Evolutionary conservation across 1,140 invertebrate species (phyloP).

Genomic region (Drosophila setifemur): DNA sequence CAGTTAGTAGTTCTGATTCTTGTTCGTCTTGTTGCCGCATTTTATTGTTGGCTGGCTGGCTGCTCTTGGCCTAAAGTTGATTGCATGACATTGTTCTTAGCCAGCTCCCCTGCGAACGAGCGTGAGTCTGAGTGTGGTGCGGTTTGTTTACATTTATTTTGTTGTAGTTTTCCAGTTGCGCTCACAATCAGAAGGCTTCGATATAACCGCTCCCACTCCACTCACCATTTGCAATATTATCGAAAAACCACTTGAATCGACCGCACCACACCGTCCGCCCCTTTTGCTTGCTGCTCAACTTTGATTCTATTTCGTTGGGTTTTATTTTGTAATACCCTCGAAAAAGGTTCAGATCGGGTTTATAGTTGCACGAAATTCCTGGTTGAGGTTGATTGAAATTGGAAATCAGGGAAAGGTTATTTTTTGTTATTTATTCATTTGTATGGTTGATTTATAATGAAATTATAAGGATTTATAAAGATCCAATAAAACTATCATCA

Average conservation of each 20-base stretch:
- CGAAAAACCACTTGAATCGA: constrained; percentile 39
- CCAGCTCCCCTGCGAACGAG: constrained; percentile 19
- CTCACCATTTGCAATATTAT: constrained; percentile 51
- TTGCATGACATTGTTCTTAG: constrained; percentile 75
- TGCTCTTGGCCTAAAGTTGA: constrained; percentile 74
- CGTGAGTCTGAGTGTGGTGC: constrained; percentile 7
- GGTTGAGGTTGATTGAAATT: too few species aligned
- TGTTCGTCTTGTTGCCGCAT: constrained; percentile 7
- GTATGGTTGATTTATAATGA: too few species aligned
- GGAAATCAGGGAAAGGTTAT: too few species aligned
- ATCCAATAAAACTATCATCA: too few species aligned
- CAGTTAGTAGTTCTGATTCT: constrained; percentile 28
- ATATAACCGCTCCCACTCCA: constrained; percentile 3
- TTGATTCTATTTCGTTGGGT: constrained; percentile 40
- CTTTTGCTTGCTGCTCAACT: constrained; percentile 41
- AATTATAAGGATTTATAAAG: too few species aligned
- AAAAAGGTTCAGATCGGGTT: too few species aligned
- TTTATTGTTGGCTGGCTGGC: constrained; percentile 46
- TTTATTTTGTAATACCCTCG: constrained; percentile 5
- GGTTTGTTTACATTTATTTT: constrained; percentile 71
- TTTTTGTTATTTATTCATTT: too few species aligned
- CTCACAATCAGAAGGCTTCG: constrained; percentile 37
- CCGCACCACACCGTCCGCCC: not conserved
- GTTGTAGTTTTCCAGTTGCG: constrained; percentile 30
- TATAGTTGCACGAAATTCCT: too few species aligned